Conservation (phyloP, 2,113 vertebrate species). For the Haemorhous mexicanus region DNA sequence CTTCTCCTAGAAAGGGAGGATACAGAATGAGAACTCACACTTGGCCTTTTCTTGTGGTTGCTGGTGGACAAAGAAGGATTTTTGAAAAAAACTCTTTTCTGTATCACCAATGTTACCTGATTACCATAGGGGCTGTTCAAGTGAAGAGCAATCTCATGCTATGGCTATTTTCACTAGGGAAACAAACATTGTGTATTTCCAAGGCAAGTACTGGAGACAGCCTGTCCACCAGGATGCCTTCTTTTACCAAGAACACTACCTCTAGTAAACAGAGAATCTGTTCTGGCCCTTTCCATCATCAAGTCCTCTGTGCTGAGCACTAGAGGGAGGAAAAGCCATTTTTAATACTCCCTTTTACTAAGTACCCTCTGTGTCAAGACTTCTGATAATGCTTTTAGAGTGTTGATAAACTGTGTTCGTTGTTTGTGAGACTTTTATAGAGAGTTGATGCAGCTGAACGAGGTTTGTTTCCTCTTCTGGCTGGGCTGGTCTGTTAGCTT, state of each 20-base stretch:
- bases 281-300: background rate
- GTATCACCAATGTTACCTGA: background rate
- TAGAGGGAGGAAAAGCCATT: background rate
- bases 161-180: background rate
- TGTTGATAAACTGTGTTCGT: background rate
- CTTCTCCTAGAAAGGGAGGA: background rate
- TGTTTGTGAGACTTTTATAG: background rate
- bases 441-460: accelerated
- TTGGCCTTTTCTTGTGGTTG: background rate
- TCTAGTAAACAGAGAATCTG: background rate
- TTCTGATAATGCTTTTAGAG: background rate
- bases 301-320: background rate
- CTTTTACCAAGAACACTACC: background rate
- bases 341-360: background rate
- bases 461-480: background rate
- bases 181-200: background rate
- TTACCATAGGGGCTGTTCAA: background rate
- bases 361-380: background rate
- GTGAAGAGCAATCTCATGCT: background rate
- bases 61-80: background rate
- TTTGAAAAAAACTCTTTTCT: background rate
- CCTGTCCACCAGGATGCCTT: background rate
- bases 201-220: background rate
- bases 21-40: background rate
- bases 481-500: background rate